Conservation (phyloP, 2,888 invertebrate genomes). For the Xylota sylvarum region DNA sequence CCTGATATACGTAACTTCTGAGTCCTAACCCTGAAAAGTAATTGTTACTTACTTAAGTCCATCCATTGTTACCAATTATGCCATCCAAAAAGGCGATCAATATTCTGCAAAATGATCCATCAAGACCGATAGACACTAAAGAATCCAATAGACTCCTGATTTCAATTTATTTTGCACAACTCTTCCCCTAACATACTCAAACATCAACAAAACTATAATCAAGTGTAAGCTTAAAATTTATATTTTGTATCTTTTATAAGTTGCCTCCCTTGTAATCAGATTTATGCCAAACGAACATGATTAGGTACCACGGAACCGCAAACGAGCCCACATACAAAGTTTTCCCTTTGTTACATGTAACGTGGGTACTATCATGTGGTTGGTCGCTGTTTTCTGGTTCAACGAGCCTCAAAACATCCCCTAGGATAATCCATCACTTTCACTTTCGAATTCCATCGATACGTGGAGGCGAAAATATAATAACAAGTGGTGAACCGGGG, state of each 20-base stretch:
- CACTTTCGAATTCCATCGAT: conserved; percentile 5
- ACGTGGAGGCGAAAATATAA: not conserved
- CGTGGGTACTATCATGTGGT: conserved; percentile 15
- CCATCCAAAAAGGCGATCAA: no score
- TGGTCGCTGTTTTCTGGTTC: conserved; percentile 18
- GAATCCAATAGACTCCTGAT: not conserved
- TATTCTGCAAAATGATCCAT: no score
- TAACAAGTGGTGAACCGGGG: not conserved
- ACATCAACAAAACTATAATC: not conserved
- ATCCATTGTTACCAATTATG: no score
- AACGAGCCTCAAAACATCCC: conserved; percentile 10
- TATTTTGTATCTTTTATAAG: not conserved
- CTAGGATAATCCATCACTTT: conserved; percentile 24
- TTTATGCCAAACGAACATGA: conserved; percentile 14
- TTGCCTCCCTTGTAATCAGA: conserved; percentile 25
- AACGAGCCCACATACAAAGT: conserved; percentile 36
- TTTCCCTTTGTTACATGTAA: conserved; percentile 3
- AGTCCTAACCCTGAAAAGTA: no score
- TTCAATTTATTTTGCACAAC: not conserved
- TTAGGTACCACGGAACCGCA: conserved; percentile 26
- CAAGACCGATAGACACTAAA: no score
- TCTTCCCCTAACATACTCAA: not conserved
- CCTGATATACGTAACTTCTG: no score
- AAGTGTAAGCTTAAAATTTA: not conserved
- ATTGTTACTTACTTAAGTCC: no score